Evolutionary conservation across 1,140 invertebrate species (phyloP), one percentile per base, ranked within the genome.

Genomic region (Calliphora vicina): DNA sequence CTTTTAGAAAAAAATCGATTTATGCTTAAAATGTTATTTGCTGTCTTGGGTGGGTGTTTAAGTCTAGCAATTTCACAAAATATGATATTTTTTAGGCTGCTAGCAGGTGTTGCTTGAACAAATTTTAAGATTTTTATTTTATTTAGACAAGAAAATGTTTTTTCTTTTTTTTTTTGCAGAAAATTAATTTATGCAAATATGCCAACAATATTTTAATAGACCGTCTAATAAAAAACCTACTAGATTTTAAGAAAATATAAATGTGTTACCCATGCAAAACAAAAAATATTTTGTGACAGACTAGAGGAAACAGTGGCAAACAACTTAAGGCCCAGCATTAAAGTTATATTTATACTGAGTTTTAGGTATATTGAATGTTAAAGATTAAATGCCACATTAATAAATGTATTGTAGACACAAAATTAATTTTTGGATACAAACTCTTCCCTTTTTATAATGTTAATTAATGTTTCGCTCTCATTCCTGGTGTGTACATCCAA

Each of bases 141-240:
- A n/a, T 61, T 1, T 43, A 43, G 42, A 6, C 50, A 61, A 17
- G 12, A 61, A 1, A 61, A 50, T 23, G 61, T 25, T 67, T 20
- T 67, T 67, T 67, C 25, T 67, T 23, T 25, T 67, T 67, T 67
- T 67, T 25, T 67, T 67, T 2, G 3, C 3, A 17, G 15, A 57
- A 35, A 57, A 57, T 57, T 67, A 67, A 67, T 67, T 67, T 67
- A 67, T 67, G 61, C 61, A 67, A 67, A 67, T 67, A 67, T 67
- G 61, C 61, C 61, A 67, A 67, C n/a, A 23, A 67, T 67, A 67
- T 25, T 67, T 67, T 67, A 67, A 67, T 67, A 67, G 9, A 23
- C 61, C 20, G n/a, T n/a, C 6, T 57, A 57, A 67, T 23, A 67
- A 67, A 5, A 67, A 67, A 25, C 61, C 61, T 23, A 67, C 61